Evolutionary conservation across 2,888 invertebrate genomes (phyloP), one percentile per base, ranked within the genome.

Genomic region (Dryococelus australis): DNA sequence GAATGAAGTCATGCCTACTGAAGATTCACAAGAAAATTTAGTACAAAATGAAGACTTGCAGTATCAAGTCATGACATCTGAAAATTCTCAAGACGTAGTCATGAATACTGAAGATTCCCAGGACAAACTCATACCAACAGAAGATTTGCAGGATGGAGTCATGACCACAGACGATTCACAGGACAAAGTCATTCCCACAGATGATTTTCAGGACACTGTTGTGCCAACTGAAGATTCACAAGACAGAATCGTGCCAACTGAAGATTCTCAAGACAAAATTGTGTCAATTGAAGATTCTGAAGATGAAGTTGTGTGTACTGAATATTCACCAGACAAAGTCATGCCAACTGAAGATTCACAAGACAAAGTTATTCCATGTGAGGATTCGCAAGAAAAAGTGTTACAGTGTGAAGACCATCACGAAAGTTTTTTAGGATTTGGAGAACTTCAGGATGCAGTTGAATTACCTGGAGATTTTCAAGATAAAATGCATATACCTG

Each of bases 261-360:
- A n/a, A 65, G 20, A 20, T 20, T n/a, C 65, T 65, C 24, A 65
- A 20, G n/a, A 47, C 8, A 6, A 47, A 65, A 24, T n/a, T 1
- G 65, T 20, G n/a, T 8, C 65, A 65, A 20, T 5, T 65, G 65
- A 92, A 88, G 92, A 92, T 87, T 92, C 92, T 92, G 89, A 65
- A 13, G 65, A 65, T 9, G 20, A 65, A 20, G 90, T 93, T 79
- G 53, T 47, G 16, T 27, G 16, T 85, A 88, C 86, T 90, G 88
- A 53, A 88, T 88, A 84, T 87, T 88, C 85, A 85, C 88, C 43
- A 87, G 80, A 86, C 35, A 88, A 53, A 24, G 86, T 20, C 20
- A n/a, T 65, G 65, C 24, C n/a, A 5, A 65, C 65, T 65, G 65
- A n/a, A 16, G 65, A 20, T n/a, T 65, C 65, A 65, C 65, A 65